These are phyloP conservation scores for Mus spretus DNA, from an alignment of 2,797 vertebrate species.

Conservation along the genomic window DNA sequence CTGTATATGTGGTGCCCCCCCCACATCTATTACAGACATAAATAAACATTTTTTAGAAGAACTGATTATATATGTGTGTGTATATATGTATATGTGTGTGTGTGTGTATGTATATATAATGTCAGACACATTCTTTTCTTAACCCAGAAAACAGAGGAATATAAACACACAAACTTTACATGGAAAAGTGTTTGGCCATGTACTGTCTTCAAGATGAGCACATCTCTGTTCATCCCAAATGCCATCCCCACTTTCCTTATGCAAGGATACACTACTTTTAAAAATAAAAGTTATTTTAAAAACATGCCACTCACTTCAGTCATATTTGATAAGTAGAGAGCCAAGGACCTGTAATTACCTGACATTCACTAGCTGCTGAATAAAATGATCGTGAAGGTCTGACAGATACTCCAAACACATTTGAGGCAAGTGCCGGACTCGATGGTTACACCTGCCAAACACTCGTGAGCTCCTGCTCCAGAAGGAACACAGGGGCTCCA, in stretches of 20 bases:
- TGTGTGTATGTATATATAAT: background rate
- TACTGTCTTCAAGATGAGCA: background rate
- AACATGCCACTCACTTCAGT: conserved; percentile 40
- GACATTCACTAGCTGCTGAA: conserved; percentile 22
- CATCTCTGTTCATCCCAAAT: background rate
- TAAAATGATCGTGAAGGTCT: background rate
- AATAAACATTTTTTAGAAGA: too few relatives aligned
- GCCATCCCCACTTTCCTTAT: background rate
- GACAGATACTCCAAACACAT: conserved; percentile 14
- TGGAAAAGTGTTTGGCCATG: background rate
- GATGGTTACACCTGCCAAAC: background rate
- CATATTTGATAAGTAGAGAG: background rate
- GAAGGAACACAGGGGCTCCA: background rate
- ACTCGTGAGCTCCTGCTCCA: background rate
- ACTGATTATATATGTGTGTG: background rate
- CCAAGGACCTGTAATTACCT: background rate
- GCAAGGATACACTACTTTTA: background rate
- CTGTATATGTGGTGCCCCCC: background rate
- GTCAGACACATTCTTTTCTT: background rate
- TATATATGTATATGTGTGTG: background rate
- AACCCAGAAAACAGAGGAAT: background rate
- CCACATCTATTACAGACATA: background rate
- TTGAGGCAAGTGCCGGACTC: background rate
- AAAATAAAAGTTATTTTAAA: conserved; percentile 64
- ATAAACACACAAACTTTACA: background rate